phyloP scores from a whole-genome alignment of 64 coral and sea anemone genomes.

The Actinia tenebrosa region DNA sequence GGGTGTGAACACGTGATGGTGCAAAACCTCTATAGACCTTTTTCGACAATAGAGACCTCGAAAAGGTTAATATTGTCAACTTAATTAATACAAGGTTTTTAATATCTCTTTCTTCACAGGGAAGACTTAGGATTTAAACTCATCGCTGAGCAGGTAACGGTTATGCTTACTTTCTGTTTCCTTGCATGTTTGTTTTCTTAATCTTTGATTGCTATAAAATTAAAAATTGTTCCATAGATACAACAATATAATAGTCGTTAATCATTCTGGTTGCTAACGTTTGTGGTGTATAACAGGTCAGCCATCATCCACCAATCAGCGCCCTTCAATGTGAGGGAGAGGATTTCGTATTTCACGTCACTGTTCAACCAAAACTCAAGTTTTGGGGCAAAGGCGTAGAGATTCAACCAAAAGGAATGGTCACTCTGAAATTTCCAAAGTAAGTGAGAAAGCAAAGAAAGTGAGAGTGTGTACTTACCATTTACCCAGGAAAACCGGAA shows the following conservation, averaged over 20 bases:
- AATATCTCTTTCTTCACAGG: slow-evolving; percentile 32
- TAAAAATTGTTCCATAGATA: no score
- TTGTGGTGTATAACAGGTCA: slow-evolving; percentile 52
- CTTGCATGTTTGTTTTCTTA: no score
- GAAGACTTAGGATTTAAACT: slow-evolving; percentile 89
- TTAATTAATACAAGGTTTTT: neutral
- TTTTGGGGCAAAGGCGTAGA: slow-evolving; percentile 99
- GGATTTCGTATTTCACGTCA: slow-evolving; percentile 90
- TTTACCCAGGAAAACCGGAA: no score
- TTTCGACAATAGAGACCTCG: no score
- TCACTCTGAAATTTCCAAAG: slow-evolving; percentile 92
- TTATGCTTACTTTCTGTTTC: no score
- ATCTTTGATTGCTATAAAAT: no score
- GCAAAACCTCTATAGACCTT: no score
- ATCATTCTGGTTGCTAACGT: neutral
- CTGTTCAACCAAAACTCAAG: slow-evolving; percentile 95
- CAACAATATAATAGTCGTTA: no score
- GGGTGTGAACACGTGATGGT: no score
- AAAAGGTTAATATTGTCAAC: no score
- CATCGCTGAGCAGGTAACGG: slow-evolving; percentile 81
- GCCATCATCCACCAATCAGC: slow-evolving; percentile 95
- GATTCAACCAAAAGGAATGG: slow-evolving; percentile 90
- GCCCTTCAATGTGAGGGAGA: slow-evolving; percentile 72
- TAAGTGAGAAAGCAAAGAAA: slow-evolving; percentile 25
- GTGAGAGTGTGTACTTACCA: no score